Base-by-base conservation (phyloP, 2,113 vertebrate genomes). In the Cavia porcellus region DNA sequence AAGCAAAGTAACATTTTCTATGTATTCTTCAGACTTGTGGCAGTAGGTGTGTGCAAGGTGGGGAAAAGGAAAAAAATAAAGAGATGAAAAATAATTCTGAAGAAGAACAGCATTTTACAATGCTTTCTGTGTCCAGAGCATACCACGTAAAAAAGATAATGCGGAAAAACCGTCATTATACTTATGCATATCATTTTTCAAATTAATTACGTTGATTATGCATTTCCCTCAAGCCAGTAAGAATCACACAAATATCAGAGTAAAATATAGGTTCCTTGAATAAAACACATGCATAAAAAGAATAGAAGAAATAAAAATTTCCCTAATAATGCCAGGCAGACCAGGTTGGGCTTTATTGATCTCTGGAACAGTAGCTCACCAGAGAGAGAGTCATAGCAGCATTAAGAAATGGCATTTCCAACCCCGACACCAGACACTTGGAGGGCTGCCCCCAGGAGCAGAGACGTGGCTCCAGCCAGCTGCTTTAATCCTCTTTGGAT, bases 341-440 rank as follows among this genome's bases (percentile, higher is more conserved):
- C 24, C 20, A 89, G 62, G 32, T 96, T 90, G 66, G 64, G n/a
- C 82, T 96, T 81, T 97, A 94, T 82, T 95, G 93, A 85, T 52
- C 25, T 59, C 82, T 85, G 94, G 61, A 95, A 89, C 87, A 98
- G 57, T 96, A 98, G 95, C 90, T 97, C 91, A 74, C 66, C 70
- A 90, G 96, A 94, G 77, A 95, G 93, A 89, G 95, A 66, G 42
- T 3, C 70, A 0, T 82, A 97, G 90, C 92, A 95, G 97, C 97
- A 97, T 97, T 97, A 98, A 80, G 38, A 92, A 98, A 96, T 97
- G 95, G 97, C 96, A 97, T 98, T 98, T 98, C 90, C 96, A 96
- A 97, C 81, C 86, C 82, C 93, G 68, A 96, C 74, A 75, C 84
- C 90, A 95, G 96, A 98, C 88, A 47, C 74, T 90, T 97, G 92